Evolutionary conservation across 2,113 vertebrate genomes (phyloP).

Genomic region (Thunnus maccoyii): DNA sequence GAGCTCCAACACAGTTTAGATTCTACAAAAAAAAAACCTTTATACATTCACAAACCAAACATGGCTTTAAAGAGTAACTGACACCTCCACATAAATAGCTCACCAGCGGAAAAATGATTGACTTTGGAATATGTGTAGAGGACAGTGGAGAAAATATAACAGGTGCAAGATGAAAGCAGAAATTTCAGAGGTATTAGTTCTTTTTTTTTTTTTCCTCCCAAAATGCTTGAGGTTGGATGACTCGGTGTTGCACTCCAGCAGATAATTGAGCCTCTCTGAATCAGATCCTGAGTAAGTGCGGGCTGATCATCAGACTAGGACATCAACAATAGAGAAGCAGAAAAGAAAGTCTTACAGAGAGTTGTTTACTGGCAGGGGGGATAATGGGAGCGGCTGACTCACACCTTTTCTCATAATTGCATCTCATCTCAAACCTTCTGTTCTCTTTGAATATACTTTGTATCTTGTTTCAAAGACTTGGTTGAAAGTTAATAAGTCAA

Average conservation of each 20-base stretch:
- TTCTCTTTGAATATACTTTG: constrained; percentile 36
- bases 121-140: constrained; percentile 33
- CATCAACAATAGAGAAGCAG: constrained; percentile 24
- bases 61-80: constrained; percentile 39
- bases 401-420: constrained; percentile 35
- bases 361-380: constrained; percentile 38
- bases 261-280: constrained; percentile 40
- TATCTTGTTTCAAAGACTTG: constrained; percentile 41
- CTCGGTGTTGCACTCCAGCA: constrained; percentile 4
- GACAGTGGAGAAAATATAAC: constrained; percentile 22
- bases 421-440: constrained; percentile 38
- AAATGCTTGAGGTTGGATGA: constrained; percentile 28
- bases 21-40: background rate
- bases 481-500: constrained; percentile 26
- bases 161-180: constrained; percentile 51
- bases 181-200: constrained; percentile 41
- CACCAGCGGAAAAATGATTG: constrained; percentile 44
- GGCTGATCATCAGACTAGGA: constrained; percentile 47
- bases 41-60: constrained; percentile 5
- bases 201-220: constrained; percentile 12
- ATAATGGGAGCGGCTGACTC: constrained; percentile 43
- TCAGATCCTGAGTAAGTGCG: constrained; percentile 38
- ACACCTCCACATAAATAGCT: constrained; percentile 23
- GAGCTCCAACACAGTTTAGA: constrained; percentile 26
- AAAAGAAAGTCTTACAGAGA: background rate